Base-by-base conservation (phyloP, 2,888 invertebrate genomes). In the Adineta ricciae region DNA sequence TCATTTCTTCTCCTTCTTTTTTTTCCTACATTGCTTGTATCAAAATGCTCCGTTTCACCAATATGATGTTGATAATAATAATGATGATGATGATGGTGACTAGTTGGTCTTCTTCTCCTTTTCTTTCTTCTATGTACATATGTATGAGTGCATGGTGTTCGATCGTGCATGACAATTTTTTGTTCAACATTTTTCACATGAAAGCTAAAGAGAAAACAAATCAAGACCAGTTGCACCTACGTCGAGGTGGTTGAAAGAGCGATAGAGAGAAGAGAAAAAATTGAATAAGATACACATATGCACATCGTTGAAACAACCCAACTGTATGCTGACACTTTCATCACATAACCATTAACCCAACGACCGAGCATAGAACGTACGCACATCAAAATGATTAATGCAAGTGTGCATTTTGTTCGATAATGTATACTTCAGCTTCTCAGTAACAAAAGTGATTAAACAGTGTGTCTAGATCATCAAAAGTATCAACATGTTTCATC, bases 351-450 rank as follows among this genome's bases (percentile, higher is more conserved):
- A 64, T 64, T 64, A 64, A 32, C 64, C 64, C 64, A 64, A 64
- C 64, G 64, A 27, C 64, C 32, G 64, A 64, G 32, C 19, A 27
- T 64, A 64, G 27, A 27, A 27, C 27, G 32, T 14, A 64, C 4
- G 19, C 64, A 32, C 64, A 64, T 64, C 64, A 64, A 64, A 64
- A 64, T 64, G 64, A 64, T 64, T 64, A 64, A 64, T 64, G 14
- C 2, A 32, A 3, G 64, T 64, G 64, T 64, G 0, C 64, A 64
- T 64, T 64, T 27, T 36, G 16, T 16, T 27, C 64, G 27, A 27
- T 64, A 9, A 64, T 64, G 32, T 64, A 3, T 64, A 36, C 16
- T 64, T 11, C 32, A 64, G 64, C 27, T 64, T 32, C 19, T 64
- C 14, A 36, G 64, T 64, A 64, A 27, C 16, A 64, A 64, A 32